These are phyloP conservation scores for Benthosema pterotum DNA, from an alignment of 2,797 vertebrate species.

Conservation along the genomic window DNA sequence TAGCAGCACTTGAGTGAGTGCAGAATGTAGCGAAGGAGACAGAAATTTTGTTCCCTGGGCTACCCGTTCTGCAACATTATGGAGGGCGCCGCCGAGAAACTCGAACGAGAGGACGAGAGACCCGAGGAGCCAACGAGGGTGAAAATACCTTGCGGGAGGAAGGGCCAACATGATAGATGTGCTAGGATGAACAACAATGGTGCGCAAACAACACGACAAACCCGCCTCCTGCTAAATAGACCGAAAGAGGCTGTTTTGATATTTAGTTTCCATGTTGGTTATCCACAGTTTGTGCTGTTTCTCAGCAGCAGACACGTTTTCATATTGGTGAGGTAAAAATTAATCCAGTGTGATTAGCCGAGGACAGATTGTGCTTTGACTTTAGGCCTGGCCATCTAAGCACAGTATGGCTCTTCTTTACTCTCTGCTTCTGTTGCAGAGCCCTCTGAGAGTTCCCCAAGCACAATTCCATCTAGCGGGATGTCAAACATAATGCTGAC, in stretches of 20 bases:
- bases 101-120: conserved; percentile 55
- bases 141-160: conserved; percentile 58
- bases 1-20: conserved; percentile 49
- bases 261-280: conserved; percentile 24
- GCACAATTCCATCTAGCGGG: conserved; percentile 61
- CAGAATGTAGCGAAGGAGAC: conserved; percentile 54
- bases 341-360: conserved; percentile 52
- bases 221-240: conserved; percentile 60
- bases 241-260: conserved; percentile 49
- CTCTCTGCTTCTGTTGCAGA: conserved; percentile 42
- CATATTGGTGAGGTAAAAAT: conserved; percentile 47
- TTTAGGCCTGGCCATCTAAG: conserved; percentile 66
- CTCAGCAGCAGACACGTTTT: conserved; percentile 40
- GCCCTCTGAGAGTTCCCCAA: conserved; percentile 63
- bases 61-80: conserved; percentile 48
- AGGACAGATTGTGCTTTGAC: conserved; percentile 65
- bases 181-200: conserved; percentile 47
- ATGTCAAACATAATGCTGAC: conserved; percentile 73
- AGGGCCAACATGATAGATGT: conserved; percentile 63
- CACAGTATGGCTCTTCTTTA: conserved; percentile 32
- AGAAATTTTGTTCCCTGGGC: conserved; percentile 69
- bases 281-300: conserved; percentile 42
- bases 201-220: conserved; percentile 52
- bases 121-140: conserved; percentile 52
- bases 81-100: conserved; percentile 47